Evolutionary conservation across 64 coral and sea anemone genomes (phyloP).

Genomic region (Dendronephthya gigantea): DNA sequence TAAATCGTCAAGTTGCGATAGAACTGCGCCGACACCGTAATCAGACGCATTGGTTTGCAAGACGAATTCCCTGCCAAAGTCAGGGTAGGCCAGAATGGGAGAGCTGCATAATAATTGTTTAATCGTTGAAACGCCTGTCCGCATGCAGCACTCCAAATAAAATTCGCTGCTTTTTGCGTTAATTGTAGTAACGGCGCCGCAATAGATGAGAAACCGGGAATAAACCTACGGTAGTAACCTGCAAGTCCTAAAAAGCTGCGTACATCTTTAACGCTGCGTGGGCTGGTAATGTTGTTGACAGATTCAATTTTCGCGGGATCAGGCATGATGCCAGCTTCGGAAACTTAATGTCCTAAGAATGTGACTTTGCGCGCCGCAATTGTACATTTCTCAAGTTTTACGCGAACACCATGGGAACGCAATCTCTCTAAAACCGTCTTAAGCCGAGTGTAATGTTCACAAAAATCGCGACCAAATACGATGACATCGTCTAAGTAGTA

Average conservation of each 20-base stretch:
- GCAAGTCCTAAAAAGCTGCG: conserved; percentile 19
- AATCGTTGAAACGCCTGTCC: not conserved
- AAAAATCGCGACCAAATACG: not conserved
- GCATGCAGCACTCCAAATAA: conserved; percentile 1
- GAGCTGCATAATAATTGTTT: not conserved
- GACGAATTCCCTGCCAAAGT: conserved; percentile 14
- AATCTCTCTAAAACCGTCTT: conserved; percentile 19
- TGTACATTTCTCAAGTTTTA: conserved; percentile 6
- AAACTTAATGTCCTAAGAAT: conserved; percentile 21
- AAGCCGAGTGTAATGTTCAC: not conserved
- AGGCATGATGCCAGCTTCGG: not conserved
- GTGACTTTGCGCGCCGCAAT: conserved; percentile 3
- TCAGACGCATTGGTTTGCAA: conserved; percentile 31
- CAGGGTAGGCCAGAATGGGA: conserved; percentile 11
- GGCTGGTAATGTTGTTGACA: conserved; percentile 3
- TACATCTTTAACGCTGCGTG: conserved; percentile 5
- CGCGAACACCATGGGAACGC: not conserved
- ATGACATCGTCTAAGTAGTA: conserved; percentile 20
- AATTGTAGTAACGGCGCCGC: conserved; percentile 8
- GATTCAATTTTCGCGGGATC: conserved; percentile 6
- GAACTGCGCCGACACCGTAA: conserved; percentile 14
- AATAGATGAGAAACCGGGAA: not conserved
- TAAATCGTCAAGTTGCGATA: conserved; percentile 2
- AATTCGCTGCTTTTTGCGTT: not conserved
- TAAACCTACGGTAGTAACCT: conserved; percentile 17